These are phyloP conservation scores for Microcebus griseorufus DNA, from an alignment of 2,113 vertebrate genomes.

Conservation along the genomic window DNA sequence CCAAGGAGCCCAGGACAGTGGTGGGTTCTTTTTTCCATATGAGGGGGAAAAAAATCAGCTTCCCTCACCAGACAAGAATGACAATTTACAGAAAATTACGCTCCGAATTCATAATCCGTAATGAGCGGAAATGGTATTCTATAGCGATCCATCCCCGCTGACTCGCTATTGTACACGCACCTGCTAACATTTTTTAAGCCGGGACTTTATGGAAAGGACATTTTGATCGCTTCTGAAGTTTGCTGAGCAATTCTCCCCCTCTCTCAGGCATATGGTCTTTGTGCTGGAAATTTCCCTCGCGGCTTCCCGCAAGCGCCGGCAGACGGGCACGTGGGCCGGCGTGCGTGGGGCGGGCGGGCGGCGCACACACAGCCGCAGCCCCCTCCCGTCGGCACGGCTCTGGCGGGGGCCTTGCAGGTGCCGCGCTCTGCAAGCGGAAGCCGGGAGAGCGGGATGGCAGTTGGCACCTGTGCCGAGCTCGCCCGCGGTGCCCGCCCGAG, in stretches of 20 bases:
- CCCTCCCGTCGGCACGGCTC: neutral
- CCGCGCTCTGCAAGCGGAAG: conserved; percentile 20
- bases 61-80: conserved; percentile 68
- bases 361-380: neutral
- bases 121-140: conserved; percentile 64
- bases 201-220: conserved; percentile 73
- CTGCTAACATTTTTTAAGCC: conserved; percentile 76
- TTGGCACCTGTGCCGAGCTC: conserved; percentile 55
- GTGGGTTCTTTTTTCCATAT: neutral
- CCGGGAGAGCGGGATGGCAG: conserved; percentile 21
- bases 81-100: conserved; percentile 67
- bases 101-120: conserved; percentile 54
- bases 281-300: conserved; percentile 70
- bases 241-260: conserved; percentile 66
- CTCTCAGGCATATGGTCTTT: conserved; percentile 66
- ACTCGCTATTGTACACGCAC: conserved; percentile 69
- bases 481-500: neutral
- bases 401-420: conserved; percentile 67
- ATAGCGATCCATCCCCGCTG: conserved; percentile 62
- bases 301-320: conserved; percentile 42
- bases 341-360: neutral
- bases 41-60: conserved; percentile 22
- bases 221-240: conserved; percentile 74
- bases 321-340: conserved; percentile 19
- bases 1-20: neutral